Evolutionary conservation across 2,797 vertebrate genomes (phyloP).

Genomic region (Triplophysa bombifrons): DNA sequence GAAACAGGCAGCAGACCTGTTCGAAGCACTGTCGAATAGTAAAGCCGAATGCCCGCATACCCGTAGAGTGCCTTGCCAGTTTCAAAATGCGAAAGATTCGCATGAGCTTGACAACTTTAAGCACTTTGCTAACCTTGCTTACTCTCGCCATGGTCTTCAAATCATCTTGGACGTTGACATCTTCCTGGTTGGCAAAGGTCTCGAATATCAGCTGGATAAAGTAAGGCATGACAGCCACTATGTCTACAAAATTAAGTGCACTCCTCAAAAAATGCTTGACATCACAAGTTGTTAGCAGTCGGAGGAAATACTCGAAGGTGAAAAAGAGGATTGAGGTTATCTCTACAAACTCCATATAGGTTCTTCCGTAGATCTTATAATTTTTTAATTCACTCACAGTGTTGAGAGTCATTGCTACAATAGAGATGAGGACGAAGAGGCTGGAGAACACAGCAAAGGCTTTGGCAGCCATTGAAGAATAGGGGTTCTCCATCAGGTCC

Average conservation of each 20-base stretch:
- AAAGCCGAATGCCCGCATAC: slow-evolving; percentile 90
- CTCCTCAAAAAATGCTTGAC: slow-evolving; percentile 84
- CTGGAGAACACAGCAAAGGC: slow-evolving; percentile 87
- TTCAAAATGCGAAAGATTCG: slow-evolving; percentile 92
- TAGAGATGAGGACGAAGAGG: slow-evolving; percentile 88
- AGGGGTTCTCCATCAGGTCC: slow-evolving; percentile 90
- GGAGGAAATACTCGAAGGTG: slow-evolving; percentile 84
- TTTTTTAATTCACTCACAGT: slow-evolving; percentile 85
- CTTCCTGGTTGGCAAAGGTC: slow-evolving; percentile 75
- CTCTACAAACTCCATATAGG: slow-evolving; percentile 87
- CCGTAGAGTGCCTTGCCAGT: slow-evolving; percentile 90
- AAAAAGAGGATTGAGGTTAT: slow-evolving; percentile 88
- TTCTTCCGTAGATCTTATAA: slow-evolving; percentile 75
- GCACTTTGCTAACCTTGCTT: slow-evolving; percentile 90
- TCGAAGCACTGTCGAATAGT: slow-evolving; percentile 91
- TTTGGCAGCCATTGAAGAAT: slow-evolving; percentile 86
- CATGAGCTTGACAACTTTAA: slow-evolving; percentile 90
- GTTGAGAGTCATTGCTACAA: slow-evolving; percentile 89
- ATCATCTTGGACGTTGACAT: slow-evolving; percentile 77
- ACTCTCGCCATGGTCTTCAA: slow-evolving; percentile 85
- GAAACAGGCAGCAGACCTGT: slow-evolving; percentile 90
- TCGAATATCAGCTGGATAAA: slow-evolving; percentile 88
- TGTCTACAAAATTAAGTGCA: slow-evolving; percentile 85
- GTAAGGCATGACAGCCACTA: slow-evolving; percentile 90
- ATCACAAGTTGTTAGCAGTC: slow-evolving; percentile 82